Conservation (phyloP, 2,797 vertebrate genomes). For the Macropus fuliginosus region DNA sequence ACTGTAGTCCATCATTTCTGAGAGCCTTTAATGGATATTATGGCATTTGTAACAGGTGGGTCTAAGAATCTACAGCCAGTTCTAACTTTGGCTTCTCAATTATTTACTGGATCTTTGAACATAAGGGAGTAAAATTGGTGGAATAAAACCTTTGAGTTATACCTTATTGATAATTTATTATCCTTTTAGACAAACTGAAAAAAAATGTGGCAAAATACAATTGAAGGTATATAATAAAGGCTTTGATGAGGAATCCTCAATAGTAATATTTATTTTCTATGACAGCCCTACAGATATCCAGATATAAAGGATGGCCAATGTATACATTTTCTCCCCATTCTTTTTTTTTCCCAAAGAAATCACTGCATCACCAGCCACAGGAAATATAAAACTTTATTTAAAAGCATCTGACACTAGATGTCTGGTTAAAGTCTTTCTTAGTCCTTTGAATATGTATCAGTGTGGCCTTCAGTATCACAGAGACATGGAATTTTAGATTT, state of each 20-base stretch:
- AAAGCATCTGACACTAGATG: background rate
- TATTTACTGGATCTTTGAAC: background rate
- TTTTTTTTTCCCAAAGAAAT: background rate
- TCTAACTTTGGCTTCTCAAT: background rate
- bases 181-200: background rate
- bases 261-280: background rate
- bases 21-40: background rate
- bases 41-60: background rate
- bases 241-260: background rate
- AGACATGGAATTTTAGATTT: background rate
- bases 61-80: background rate
- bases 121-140: background rate
- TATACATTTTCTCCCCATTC: background rate
- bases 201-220: background rate
- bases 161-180: background rate
- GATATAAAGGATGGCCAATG: background rate
- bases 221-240: background rate
- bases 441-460: background rate
- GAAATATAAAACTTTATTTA: background rate
- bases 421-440: background rate
- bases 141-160: background rate
- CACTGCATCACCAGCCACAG: background rate
- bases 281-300: background rate
- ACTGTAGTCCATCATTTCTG: background rate
- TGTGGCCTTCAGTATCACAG: background rate